Evolutionary conservation across 2,797 vertebrate genomes (phyloP).

Genomic region (Ctenopoma kingsleyae): DNA sequence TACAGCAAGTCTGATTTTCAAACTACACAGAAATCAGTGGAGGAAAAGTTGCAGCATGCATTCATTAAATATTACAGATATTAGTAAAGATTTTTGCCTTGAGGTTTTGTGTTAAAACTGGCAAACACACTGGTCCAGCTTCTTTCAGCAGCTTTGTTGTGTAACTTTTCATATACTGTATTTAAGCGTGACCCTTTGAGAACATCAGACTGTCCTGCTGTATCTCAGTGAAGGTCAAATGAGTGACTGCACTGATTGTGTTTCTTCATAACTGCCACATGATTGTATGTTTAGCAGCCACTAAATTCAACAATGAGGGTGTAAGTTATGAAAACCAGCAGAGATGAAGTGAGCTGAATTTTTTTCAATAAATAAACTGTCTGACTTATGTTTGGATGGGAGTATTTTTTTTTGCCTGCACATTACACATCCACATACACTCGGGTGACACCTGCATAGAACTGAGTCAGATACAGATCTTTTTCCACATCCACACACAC

Average conservation of each 20-base stretch:
- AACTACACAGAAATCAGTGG: not conserved
- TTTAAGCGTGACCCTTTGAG: not conserved
- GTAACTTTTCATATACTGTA: not conserved
- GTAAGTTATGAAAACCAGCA: constrained; percentile 11
- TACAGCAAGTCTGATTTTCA: not conserved
- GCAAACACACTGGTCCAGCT: not conserved
- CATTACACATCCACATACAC: constrained; percentile 7
- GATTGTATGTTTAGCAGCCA: constrained; percentile 42
- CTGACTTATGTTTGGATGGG: not conserved
- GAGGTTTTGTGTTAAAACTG: not conserved
- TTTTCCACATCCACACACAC: constrained; percentile 43
- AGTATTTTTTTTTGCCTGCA: not conserved
- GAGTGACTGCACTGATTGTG: not conserved
- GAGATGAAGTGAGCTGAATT: constrained; percentile 1
- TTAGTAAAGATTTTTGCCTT: too few species aligned
- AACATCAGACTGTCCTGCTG: not conserved
- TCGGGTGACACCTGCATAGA: constrained; percentile 31
- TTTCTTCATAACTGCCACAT: constrained; percentile 22
- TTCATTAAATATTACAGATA: too few species aligned
- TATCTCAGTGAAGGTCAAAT: not conserved
- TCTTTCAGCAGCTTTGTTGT: too few species aligned
- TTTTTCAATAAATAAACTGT: constrained; percentile 38
- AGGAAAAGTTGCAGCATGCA: too few species aligned
- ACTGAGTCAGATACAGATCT: constrained; percentile 61
- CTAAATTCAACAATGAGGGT: constrained; percentile 19